Percentiles rank a stretch among this genome's conserved stretches.
phyloP scores from a whole-genome alignment of 2,113 vertebrate species.

The Pomatorhinus ruficollis region DNA sequence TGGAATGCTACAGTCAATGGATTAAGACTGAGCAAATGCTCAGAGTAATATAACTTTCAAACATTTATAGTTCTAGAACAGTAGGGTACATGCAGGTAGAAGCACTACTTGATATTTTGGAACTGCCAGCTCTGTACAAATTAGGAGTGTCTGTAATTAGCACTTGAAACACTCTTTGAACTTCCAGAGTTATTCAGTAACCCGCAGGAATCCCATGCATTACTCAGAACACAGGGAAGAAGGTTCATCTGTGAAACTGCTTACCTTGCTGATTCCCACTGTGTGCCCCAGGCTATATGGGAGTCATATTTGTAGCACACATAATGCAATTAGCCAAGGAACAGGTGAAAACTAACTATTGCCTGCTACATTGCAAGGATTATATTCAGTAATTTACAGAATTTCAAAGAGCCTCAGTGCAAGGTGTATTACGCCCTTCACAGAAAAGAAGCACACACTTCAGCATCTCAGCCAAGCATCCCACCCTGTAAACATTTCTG shows the following conservation, averaged over 20 bases:
- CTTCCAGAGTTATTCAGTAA: constrained; percentile 43
- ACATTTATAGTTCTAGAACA: neutral
- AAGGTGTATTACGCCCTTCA: neutral
- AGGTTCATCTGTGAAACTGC: neutral
- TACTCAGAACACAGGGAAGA: neutral
- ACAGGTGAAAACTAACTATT: neutral
- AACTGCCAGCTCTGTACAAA: constrained; percentile 37
- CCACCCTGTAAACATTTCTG: constrained; percentile 31
- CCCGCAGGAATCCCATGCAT: neutral
- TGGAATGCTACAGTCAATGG: neutral
- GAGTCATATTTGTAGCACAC: neutral
- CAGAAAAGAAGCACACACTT: neutral
- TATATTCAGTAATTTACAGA: constrained; percentile 1
- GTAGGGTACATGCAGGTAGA: constrained; percentile 29
- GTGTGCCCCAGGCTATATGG: neutral
- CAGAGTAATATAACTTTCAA: constrained; percentile 4
- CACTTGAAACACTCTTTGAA: constrained; percentile 22
- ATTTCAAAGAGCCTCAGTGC: constrained; percentile 17
- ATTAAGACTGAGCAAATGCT: constrained; percentile 17
- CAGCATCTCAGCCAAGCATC: neutral
- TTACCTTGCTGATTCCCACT: constrained; percentile 3
- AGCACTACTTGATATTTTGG: constrained; percentile 36
- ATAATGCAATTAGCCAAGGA: neutral
- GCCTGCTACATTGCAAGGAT: neutral
- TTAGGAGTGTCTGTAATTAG: constrained; percentile 1